phyloP scores from a whole-genome alignment of 2,797 vertebrate genomes.

The Hylomyscus alleni region DNA sequence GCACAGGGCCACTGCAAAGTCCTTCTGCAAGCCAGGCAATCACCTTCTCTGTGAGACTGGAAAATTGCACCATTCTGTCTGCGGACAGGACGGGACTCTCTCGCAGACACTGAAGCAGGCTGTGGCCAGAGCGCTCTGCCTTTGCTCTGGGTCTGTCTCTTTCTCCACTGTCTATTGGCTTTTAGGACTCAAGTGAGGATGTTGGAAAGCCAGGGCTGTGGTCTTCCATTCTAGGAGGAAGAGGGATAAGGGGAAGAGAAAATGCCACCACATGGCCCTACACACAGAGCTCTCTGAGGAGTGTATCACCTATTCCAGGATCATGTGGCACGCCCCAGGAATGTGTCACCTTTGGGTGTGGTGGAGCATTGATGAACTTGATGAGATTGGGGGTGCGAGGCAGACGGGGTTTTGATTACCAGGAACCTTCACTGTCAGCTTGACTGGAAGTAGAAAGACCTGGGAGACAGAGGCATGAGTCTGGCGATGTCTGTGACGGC shows the following conservation, averaged over 20 bases:
- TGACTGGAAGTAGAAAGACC: background rate
- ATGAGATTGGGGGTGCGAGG: accelerated
- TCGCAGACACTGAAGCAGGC: background rate
- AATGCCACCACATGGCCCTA: accelerated
- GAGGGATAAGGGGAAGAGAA: background rate
- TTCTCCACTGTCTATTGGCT: background rate
- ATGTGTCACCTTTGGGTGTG: accelerated
- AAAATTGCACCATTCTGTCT: background rate
- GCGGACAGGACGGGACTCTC: background rate
- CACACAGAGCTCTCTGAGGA: accelerated
- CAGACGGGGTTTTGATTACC: accelerated
- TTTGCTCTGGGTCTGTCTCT: background rate
- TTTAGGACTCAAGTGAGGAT: background rate
- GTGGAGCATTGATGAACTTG: accelerated
- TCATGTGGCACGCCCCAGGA: background rate
- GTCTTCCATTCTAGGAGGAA: too few relatives aligned
- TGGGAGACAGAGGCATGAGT: background rate
- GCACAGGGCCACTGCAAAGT: background rate
- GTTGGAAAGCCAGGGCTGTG: background rate
- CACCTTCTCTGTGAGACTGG: slow-evolving; percentile 16
- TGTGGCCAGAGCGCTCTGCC: background rate
- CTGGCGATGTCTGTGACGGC: background rate
- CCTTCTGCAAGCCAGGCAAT: background rate
- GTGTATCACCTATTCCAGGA: background rate
- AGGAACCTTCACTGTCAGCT: background rate